Conservation (phyloP, 2,797 vertebrate species). For the Sebastes miniatus region DNA sequence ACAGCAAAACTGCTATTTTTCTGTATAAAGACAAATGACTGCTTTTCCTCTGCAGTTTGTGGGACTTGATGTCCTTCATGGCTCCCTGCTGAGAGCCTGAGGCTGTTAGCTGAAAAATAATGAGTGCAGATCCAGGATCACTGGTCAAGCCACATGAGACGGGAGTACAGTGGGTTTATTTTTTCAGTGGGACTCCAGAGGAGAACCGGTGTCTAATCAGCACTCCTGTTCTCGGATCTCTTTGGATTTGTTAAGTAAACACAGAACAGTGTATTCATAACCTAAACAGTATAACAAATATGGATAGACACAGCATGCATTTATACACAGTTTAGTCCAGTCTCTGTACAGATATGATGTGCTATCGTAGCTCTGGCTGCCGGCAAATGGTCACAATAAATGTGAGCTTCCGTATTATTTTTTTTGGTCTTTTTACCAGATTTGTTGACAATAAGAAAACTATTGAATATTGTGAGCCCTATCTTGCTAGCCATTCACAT, state of each 20-base stretch:
- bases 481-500: too few species aligned
- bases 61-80: slow-evolving; percentile 8
- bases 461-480: too few species aligned
- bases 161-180: background rate
- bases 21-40: slow-evolving; percentile 2
- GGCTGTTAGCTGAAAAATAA: slow-evolving; percentile 12
- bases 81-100: slow-evolving; percentile 1
- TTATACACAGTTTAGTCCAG: rapidly evolving
- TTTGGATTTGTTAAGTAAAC: too few species aligned
- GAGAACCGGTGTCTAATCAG: background rate
- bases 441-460: too few species aligned
- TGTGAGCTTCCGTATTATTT: background rate
- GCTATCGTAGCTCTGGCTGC: too few species aligned
- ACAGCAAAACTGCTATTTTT: background rate
- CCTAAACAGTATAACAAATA: too few species aligned
- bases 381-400: too few species aligned
- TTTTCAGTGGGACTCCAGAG: background rate
- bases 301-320: too few species aligned
- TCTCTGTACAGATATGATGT: too few species aligned
- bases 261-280: too few species aligned
- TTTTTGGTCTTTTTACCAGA: too few species aligned
- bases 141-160: background rate
- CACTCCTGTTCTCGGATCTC: too few species aligned
- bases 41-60: background rate
- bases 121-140: slow-evolving; percentile 19